phyloP scores from a whole-genome alignment of 2,797 vertebrate genomes.

The Nyctibius grandis region DNA sequence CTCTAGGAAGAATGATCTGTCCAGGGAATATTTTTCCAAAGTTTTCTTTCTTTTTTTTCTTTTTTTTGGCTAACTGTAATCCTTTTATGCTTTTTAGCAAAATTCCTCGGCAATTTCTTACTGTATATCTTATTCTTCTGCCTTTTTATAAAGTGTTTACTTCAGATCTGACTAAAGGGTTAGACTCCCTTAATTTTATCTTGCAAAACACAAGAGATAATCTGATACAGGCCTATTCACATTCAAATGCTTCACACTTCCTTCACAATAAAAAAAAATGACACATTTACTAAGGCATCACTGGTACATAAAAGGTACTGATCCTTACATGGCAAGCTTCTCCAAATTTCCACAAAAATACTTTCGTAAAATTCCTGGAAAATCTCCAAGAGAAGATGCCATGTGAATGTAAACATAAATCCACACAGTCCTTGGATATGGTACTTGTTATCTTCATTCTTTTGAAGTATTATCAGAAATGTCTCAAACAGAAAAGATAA shows the following conservation, averaged over 20 bases:
- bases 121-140: background rate
- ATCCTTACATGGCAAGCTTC: background rate
- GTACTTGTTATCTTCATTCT: background rate
- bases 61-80: background rate
- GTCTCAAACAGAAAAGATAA: background rate
- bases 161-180: background rate
- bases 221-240: background rate
- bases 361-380: background rate
- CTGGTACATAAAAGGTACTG: background rate
- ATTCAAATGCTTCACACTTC: background rate
- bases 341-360: background rate
- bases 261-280: background rate
- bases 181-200: background rate
- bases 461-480: constrained; percentile 32
- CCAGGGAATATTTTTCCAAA: background rate
- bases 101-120: background rate
- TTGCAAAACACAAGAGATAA: background rate
- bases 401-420: background rate
- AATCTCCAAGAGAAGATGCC: background rate
- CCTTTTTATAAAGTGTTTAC: background rate
- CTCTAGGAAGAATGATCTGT: background rate
- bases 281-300: background rate
- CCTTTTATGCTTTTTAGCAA: background rate
- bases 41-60: background rate
- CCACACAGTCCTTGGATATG: background rate